phyloP scores from a whole-genome alignment of 2,888 invertebrate genomes.

The Argynnis bischoffii region DNA sequence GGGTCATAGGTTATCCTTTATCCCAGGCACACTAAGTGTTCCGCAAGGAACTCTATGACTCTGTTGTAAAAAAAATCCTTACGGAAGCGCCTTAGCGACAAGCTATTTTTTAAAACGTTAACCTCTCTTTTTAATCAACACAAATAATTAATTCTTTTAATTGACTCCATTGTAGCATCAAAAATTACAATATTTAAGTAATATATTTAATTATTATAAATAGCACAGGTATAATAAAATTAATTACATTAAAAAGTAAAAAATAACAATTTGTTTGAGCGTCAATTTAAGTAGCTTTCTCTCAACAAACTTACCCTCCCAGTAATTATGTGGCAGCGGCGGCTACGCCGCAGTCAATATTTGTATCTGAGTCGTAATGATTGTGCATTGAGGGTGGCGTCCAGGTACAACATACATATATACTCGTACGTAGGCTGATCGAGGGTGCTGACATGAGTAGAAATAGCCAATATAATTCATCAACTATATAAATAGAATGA shows the following conservation, averaged over 20 bases:
- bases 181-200: not conserved
- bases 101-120: too few species aligned
- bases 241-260: slow-evolving; percentile 34
- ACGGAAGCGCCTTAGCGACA: too few species aligned
- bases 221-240: slow-evolving; percentile 18
- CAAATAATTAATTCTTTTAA: too few species aligned
- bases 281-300: slow-evolving; percentile 37
- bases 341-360: slow-evolving; percentile 41
- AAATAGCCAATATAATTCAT: not conserved
- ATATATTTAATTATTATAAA: not conserved
- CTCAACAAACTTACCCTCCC: slow-evolving; percentile 40
- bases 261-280: slow-evolving; percentile 32
- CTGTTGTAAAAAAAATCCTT: too few species aligned
- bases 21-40: too few species aligned
- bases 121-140: too few species aligned
- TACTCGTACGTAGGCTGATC: slow-evolving; percentile 3
- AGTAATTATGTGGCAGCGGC: slow-evolving; percentile 40
- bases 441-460: slow-evolving; percentile 10
- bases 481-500: not conserved
- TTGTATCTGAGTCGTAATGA: slow-evolving; percentile 42
- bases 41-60: too few species aligned
- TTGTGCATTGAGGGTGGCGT: slow-evolving; percentile 36
- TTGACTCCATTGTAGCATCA: not conserved
- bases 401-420: slow-evolving; percentile 16
- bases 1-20: too few species aligned